Base-by-base conservation (phyloP, 2,113 vertebrate genomes). In the Rhinoderma darwinii region DNA sequence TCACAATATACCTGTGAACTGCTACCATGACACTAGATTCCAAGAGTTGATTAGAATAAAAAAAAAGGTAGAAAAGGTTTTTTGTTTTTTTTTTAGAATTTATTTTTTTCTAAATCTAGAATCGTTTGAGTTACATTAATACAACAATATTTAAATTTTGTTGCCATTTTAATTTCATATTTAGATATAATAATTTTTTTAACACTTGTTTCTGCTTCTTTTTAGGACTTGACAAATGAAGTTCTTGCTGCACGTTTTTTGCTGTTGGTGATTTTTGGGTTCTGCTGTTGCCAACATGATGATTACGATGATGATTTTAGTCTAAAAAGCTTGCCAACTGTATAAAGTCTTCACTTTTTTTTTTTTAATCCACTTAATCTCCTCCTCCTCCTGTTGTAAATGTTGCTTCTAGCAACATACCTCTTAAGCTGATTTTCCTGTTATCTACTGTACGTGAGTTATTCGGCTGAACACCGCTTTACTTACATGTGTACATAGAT, bases 171-270 rank as follows among this genome's bases (percentile, higher is more conserved):
- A 1, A 5, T 56, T 39, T 32, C 2, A 14, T 25, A 25, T 32
- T 25, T 51, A 20, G 7, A 30, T 44, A 32, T 74, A 10, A 7
- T n/a, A 32, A 59, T 74, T 56, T 61, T 15, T 76, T 12, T 68
- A 59, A 30, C 50, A 37, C 30, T 32, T 44, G 63, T 51, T 79
- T 79, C 12, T 25, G 32, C 11, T 78, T 81, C 22, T 54, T 47
- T 22, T 82, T 61, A 87, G 85, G 66, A 30, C 44, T 72, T 82
- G 63, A 51, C 27, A 87, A 87, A 74, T 87, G 59, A 82, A 61
- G 22, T 27, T 22, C n/a, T 61, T 61, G 41, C 51, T 59, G 37
- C 50, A 41, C 39, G 59, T 75, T 32, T 43, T 32, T 27, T 27
- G 15, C 54, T 44, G n/a, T 17, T 59, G 82, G n/a, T 41, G 5